These are phyloP conservation scores for Lophotriccus pileatus DNA, from an alignment of 2,797 vertebrate genomes.

Conservation along the genomic window DNA sequence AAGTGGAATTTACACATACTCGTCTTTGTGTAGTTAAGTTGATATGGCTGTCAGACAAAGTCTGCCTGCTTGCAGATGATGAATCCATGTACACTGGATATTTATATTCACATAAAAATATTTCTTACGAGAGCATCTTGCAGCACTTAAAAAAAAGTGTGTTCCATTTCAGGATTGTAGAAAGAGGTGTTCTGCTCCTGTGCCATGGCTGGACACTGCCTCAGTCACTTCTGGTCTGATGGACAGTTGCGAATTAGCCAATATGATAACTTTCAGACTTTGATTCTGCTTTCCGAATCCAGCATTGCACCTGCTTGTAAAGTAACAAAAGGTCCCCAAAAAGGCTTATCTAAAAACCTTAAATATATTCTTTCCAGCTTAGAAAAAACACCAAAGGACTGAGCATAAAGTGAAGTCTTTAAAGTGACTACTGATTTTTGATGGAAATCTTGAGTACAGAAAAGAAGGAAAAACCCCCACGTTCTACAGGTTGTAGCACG, in stretches of 20 bases:
- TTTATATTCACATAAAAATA: not conserved
- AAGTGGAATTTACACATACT: not conserved
- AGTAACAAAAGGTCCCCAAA: not conserved
- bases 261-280: not conserved
- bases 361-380: not conserved
- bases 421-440: not conserved
- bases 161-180: not conserved
- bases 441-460: not conserved
- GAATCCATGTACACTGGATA: not conserved
- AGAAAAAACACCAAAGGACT: not conserved
- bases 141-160: not conserved
- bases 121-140: not conserved
- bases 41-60: not conserved
- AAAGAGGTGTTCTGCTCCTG: not conserved
- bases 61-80: accelerated
- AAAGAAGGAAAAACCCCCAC: not conserved
- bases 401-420: not conserved
- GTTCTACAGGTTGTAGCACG: not conserved
- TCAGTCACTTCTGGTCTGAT: not conserved
- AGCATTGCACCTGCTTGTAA: not conserved
- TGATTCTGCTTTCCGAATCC: not conserved
- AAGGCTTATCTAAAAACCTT: not conserved
- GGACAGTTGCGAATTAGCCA: not conserved
- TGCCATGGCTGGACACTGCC: not conserved
- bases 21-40: not conserved